A percentile compares a stretch with the other conserved stretches of the same genome.
These are phyloP conservation scores for Ceratina calcarata DNA, from an alignment of 1,140 invertebrate genomes.

Conservation along the genomic window DNA sequence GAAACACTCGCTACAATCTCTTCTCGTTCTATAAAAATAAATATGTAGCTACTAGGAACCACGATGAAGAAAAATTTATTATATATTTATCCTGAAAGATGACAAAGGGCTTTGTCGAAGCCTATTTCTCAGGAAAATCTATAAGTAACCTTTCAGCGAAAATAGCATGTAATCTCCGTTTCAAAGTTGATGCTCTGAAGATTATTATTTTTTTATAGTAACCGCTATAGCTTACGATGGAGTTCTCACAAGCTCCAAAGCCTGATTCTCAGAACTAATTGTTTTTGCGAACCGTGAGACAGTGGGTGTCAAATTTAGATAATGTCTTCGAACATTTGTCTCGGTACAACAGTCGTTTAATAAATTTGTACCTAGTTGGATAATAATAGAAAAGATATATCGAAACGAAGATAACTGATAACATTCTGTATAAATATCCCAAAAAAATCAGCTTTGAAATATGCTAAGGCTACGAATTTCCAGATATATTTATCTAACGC, in stretches of 20 bases:
- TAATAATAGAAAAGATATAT: no score
- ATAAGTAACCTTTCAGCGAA: neutral
- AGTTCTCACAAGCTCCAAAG: slow-evolving; percentile 21
- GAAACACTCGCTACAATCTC: no score
- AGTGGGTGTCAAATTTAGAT: slow-evolving; percentile 30
- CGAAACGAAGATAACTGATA: no score
- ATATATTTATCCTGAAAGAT: neutral
- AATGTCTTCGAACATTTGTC: slow-evolving; percentile 24
- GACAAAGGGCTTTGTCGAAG: neutral
- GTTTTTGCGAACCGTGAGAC: slow-evolving; percentile 2
- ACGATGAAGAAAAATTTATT: no score
- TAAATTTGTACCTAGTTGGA: neutral
- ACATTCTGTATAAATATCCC: no score
- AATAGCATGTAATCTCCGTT: neutral
- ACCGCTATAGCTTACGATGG: neutral
- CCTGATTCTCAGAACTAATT: slow-evolving; percentile 35
- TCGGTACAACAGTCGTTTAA: neutral
- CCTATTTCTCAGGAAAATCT: neutral
- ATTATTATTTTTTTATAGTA: neutral
- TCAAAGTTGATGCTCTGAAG: no score
- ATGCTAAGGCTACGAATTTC: no score
- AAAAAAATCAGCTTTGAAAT: no score
- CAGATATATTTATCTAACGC: no score
- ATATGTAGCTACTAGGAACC: neutral
- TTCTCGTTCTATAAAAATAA: neutral